Conservation (phyloP, 2,888 invertebrate genomes). For the Cheilosia soror region DNA sequence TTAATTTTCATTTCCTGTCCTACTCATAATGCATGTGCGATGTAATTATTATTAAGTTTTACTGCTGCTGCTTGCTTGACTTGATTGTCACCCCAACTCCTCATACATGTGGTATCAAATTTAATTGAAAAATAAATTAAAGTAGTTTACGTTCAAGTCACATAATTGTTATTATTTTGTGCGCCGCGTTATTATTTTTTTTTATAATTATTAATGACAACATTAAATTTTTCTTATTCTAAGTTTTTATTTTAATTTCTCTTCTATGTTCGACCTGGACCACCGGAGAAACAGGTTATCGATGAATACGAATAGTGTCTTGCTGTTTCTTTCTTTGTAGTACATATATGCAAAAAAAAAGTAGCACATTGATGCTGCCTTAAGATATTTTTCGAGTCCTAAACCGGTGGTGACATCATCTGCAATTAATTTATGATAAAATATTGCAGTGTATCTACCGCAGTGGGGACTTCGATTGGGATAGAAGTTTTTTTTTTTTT, state of each 20-base stretch:
- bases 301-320: neutral
- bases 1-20: constrained; percentile 13
- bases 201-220: constrained; percentile 1
- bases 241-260: neutral
- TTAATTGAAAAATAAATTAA: constrained; percentile 33
- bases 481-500: too few relatives aligned
- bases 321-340: constrained; percentile 16
- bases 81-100: neutral
- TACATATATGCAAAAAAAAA: constrained; percentile 13
- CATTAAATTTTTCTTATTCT: constrained; percentile 1
- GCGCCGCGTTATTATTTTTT: neutral
- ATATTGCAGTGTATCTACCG: constrained; percentile 48
- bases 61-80: neutral
- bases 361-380: constrained; percentile 20
- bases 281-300: constrained; percentile 63
- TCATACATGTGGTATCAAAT: constrained; percentile 2
- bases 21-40: constrained; percentile 1
- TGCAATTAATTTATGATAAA: constrained; percentile 62
- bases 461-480: neutral
- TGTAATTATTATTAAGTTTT: neutral
- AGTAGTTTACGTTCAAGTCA: constrained; percentile 38
- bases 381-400: constrained; percentile 25
- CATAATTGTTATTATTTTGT: constrained; percentile 14
- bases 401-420: constrained; percentile 69
- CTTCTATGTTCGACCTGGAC: neutral